Evolutionary conservation across 2,113 vertebrate genomes (phyloP).

Genomic region (Mirza zaza): DNA sequence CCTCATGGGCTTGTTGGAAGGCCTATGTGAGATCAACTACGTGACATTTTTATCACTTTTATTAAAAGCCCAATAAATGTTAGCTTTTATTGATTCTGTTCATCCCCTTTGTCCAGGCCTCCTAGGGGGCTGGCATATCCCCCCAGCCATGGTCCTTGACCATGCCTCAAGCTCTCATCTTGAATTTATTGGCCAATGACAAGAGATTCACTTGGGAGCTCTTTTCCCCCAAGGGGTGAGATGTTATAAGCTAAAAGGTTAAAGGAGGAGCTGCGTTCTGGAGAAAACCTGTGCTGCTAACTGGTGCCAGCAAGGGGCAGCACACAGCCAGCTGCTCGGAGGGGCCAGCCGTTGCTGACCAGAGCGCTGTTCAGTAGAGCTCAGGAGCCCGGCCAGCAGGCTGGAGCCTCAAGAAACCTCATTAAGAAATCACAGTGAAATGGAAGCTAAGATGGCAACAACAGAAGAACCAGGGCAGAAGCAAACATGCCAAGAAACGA

Average conservation of each 20-base stretch:
- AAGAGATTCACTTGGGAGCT: not conserved
- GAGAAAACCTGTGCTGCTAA: not conserved
- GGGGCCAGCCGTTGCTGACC: not conserved
- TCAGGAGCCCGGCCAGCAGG: not conserved
- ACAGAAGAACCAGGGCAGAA: not conserved
- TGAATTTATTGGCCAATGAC: not conserved
- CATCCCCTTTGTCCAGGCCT: rapidly evolving
- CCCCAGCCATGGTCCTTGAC: rapidly evolving
- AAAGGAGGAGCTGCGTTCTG: not conserved
- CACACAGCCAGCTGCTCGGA: not conserved
- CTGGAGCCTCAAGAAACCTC: not conserved
- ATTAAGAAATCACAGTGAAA: not conserved
- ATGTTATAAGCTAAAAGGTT: not conserved
- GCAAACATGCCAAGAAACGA: not conserved
- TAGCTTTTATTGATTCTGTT: not conserved
- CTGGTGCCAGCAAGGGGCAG: slow-evolving; percentile 42
- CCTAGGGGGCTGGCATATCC: not conserved
- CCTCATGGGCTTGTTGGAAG: not conserved
- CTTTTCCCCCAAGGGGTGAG: not conserved
- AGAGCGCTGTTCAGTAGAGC: too few relatives aligned
- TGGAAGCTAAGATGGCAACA: not conserved
- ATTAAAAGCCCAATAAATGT: not conserved
- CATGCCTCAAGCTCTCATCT: not conserved
- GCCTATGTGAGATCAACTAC: not conserved
- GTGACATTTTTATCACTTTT: not conserved